Conservation (phyloP, 2,888 invertebrate species). For the Nemoura dubitans region DNA sequence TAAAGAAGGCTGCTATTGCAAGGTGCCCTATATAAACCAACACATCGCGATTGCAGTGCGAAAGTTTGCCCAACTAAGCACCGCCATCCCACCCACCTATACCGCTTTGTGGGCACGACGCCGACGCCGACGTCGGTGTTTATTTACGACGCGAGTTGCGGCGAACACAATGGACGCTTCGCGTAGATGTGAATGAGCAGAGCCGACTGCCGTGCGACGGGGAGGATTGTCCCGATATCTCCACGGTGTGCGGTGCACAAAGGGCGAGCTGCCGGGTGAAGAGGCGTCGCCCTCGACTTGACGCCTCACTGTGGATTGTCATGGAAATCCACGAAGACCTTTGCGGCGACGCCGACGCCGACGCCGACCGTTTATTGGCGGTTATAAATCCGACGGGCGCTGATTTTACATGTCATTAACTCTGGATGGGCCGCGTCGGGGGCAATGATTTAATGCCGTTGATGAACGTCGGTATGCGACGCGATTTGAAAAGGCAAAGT, state of each 20-base stretch:
- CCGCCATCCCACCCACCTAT: not conserved
- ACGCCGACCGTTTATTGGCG: conserved; percentile 25
- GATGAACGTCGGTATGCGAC: not conserved
- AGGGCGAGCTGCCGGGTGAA: conserved; percentile 24
- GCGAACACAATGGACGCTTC: not conserved
- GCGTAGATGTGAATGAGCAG: not conserved
- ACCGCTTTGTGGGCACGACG: no score
- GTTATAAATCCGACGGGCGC: conserved; percentile 31
- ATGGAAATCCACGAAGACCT: conserved; percentile 38
- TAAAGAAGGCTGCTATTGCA: no score
- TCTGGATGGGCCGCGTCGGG: no score
- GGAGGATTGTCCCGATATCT: not conserved
- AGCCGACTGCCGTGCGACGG: not conserved
- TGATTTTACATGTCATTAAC: conserved; percentile 40
- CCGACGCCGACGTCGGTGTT: not conserved
- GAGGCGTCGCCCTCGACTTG: not conserved
- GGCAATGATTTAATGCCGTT: not conserved
- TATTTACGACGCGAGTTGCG: not conserved
- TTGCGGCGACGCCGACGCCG: not conserved
- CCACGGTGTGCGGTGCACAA: conserved; percentile 37
- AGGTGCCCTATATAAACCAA: not conserved
- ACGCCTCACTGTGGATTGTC: not conserved
- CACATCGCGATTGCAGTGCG: no score
- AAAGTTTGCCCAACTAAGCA: not conserved
- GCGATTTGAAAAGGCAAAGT: not conserved